Base-by-base conservation (phyloP, 2,797 vertebrate genomes). In the Arctocebus calabarensis region DNA sequence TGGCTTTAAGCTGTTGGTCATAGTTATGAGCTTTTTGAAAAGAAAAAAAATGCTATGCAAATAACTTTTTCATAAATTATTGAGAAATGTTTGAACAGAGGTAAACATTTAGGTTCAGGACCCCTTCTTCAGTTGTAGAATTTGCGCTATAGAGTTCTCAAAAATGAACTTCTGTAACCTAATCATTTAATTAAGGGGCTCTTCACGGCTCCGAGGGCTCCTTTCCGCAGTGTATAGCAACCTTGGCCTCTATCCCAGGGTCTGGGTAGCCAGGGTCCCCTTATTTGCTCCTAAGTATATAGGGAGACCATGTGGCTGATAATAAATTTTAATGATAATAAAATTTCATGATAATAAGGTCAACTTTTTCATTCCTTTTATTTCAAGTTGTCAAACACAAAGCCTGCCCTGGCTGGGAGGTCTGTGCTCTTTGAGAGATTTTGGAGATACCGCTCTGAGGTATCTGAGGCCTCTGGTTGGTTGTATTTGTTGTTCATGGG, bases 1-100 rank as follows among this genome's bases (percentile, higher is more conserved):
- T 57, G 48, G 48, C 93, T 59, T 84, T 68, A 48, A 92, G 57
- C 75, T 29, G 19, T 27, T 84, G 52, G 48, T 79, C 89, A 64
- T 66, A 14, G 57, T 34, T 1, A 10, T 10, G 43, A 64, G 59
- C 40, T 91, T 71, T 55, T 45, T 10, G 62, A 61, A 92, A 79
- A 82, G 43, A 78, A 64, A 40, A 74, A 55, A 70, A 32, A 66
- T 1, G 14, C 6, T 16, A 2, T 25, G 57, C 32, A 82, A 89
- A 77, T 32, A 37, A 22, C 3, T 61, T 83, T 83, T 93, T 45
- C 66, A 40, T 79, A 19, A 48, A 55, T 61, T 55, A n/a, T 25
- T 34, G 75, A 73, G 71, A 87, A 71, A 48, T 48, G 27, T 52
- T 73, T 82, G 62, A 57, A 92, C 5, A 16, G 11, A 75, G 22